Evolutionary conservation across 1,140 invertebrate genomes (phyloP), one percentile per base, ranked within the genome.

Genomic region (Heliothis virescens): DNA sequence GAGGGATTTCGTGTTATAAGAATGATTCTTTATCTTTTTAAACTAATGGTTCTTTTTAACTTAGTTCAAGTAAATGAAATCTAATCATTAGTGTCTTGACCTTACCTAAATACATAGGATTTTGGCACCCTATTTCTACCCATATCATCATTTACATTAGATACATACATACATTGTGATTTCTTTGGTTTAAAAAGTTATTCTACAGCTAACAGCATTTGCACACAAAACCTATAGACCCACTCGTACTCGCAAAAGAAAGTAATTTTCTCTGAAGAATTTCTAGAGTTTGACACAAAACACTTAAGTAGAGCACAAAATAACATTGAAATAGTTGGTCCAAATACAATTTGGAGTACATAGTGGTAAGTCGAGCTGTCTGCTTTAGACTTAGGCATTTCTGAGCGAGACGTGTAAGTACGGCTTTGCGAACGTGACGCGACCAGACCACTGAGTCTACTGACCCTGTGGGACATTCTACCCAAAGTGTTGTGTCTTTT

Each of bases 371-470:
- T 4, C 34, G 41, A 67, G 41, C 41, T 67, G 63, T 67, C 63
- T 48, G 10, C 63, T 41, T 34, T 16, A 9, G 15, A 48, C 41
- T 65, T 65, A 48, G 63, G 41, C 63, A 67, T 67, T 65, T 48
- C 41, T 67, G 41, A 48, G 41, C 63, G 48, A 67, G 63, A 48
- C 63, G 41, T 18, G 63, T 48, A 12, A 67, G 63, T 67, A 18
- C 29, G 16, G 7, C 55, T 57, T 16, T n/a, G 62, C 29, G 12
- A n/a, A 16, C 15, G 1, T 65, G 34, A 13, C 26, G 34, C 29
- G 29, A 10, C n/a, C 63, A 60, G 57, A 21, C 41, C 16, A 7
- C 41, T 48, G 63, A 59, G 57, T 5, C 41, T 11, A 5, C 41
- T 48, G 63, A 67, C 63, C 63, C 21, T 34, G 41, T 48, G n/a